phyloP scores from a whole-genome alignment of 2,113 vertebrate species.

The Coptodon bakossiorum region DNA sequence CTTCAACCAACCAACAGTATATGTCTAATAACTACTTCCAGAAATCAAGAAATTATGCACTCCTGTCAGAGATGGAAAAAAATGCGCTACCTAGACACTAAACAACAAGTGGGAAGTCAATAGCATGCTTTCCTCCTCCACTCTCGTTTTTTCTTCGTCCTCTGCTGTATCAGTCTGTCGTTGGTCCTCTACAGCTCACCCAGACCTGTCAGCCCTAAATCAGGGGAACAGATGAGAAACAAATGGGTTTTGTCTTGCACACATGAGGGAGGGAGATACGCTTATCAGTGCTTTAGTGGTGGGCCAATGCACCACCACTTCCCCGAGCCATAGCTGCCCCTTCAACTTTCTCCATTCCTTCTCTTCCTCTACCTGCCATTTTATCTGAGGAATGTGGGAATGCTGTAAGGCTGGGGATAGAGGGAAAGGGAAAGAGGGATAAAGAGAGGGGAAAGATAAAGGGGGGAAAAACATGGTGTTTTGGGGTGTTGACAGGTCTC shows the following conservation, averaged over 20 bases:
- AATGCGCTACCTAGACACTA: not conserved
- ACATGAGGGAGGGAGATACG: conserved; percentile 61
- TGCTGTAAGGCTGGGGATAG: conserved; percentile 1
- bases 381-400: conserved; percentile 70
- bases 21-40: not conserved
- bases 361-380: conserved; percentile 19
- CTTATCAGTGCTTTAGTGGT: conserved; percentile 54
- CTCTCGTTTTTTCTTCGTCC: not conserved
- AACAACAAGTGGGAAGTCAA: not conserved
- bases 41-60: not conserved
- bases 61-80: not conserved
- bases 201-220: conserved; percentile 48
- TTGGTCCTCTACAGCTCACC: conserved; percentile 26
- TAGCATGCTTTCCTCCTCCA: not conserved
- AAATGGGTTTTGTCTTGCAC: conserved; percentile 67
- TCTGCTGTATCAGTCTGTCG: conserved; percentile 2
- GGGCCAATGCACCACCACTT: conserved; percentile 12
- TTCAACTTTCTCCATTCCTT: not conserved
- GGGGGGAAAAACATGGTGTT: not conserved
- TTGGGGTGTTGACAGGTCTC: conserved; percentile 29
- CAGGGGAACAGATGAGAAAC: conserved; percentile 55
- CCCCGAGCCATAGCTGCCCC: conserved; percentile 2
- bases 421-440: not conserved
- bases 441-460: not conserved
- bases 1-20: not conserved